These are phyloP conservation scores for Sebastes hopkinsi DNA, from an alignment of 2,797 vertebrate species.

Conservation along the genomic window DNA sequence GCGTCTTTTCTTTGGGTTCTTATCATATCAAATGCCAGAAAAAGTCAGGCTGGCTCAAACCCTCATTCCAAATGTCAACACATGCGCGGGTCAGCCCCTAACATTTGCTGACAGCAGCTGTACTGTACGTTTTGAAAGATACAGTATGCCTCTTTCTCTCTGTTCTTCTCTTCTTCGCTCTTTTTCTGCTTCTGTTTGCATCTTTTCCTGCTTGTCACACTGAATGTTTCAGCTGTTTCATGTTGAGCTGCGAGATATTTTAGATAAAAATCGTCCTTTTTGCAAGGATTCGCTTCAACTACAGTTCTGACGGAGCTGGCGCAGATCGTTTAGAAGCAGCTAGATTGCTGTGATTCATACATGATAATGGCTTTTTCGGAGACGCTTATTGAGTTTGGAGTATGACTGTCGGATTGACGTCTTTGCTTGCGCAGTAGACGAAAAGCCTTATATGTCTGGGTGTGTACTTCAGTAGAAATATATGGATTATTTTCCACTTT, in stretches of 20 bases:
- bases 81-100: slow-evolving; percentile 21
- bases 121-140: slow-evolving; percentile 13
- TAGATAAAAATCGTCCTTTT: slow-evolving; percentile 30
- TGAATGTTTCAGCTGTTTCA: not conserved
- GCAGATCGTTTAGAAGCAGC: not conserved
- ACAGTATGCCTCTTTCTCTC: not conserved
- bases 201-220: not conserved
- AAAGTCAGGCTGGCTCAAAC: slow-evolving; percentile 14
- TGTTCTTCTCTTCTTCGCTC: not conserved
- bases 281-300: slow-evolving; percentile 4
- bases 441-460: not conserved
- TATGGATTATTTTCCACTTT: not conserved
- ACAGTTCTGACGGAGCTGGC: not conserved
- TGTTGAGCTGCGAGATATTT: not conserved
- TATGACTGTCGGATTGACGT: slow-evolving; percentile 18
- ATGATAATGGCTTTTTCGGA: slow-evolving; percentile 27
- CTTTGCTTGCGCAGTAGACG: not conserved
- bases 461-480: slow-evolving; percentile 2
- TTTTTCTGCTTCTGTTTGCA: not conserved
- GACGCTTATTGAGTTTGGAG: slow-evolving; percentile 21
- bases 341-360: slow-evolving; percentile 42
- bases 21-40: slow-evolving; percentile 49
- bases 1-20: slow-evolving; percentile 19
- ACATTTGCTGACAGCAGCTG: slow-evolving; percentile 45
- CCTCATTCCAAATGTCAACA: slow-evolving; percentile 68